Conservation (phyloP, 2,888 invertebrate species). For the Cremastobaeus sp. region DNA sequence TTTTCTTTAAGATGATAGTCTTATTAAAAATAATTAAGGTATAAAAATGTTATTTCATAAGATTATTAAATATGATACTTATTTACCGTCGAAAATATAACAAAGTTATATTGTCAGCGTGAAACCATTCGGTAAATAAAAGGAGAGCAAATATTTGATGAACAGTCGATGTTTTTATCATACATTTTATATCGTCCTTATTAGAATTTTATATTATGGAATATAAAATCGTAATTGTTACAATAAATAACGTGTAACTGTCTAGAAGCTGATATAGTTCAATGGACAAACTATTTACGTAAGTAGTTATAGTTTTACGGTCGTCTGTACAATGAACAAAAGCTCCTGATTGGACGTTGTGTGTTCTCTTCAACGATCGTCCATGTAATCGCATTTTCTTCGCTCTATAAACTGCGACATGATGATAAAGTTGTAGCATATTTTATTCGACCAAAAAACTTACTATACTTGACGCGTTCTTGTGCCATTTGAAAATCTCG, state of each 20-base stretch:
- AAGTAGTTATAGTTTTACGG: conserved; percentile 52
- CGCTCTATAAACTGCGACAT: conserved; percentile 54
- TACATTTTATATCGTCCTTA: no score
- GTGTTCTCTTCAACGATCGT: conserved; percentile 48
- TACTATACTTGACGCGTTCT: conserved; percentile 7
- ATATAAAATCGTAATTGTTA: conserved; percentile 20
- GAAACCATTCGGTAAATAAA: no score
- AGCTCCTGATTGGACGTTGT: conserved; percentile 49
- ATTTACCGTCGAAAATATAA: no score
- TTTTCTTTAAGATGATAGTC: no score
- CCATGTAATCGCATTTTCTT: conserved; percentile 55
- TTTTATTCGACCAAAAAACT: conserved; percentile 47
- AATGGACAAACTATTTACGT: conserved; percentile 46
- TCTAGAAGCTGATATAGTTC: conserved; percentile 20
- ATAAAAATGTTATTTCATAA: no score
- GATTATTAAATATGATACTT: no score
- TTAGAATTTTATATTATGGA: no score
- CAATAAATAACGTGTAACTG: conserved; percentile 12
- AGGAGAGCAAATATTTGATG: no score
- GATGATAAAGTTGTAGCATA: conserved; percentile 49
- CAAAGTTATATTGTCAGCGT: no score
- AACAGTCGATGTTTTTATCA: no score
- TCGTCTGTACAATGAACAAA: conserved; percentile 45
- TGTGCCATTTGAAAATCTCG: background rate
- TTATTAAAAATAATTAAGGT: no score